phyloP scores from a whole-genome alignment of 2,888 invertebrate genomes.

The Thecophora atra region DNA sequence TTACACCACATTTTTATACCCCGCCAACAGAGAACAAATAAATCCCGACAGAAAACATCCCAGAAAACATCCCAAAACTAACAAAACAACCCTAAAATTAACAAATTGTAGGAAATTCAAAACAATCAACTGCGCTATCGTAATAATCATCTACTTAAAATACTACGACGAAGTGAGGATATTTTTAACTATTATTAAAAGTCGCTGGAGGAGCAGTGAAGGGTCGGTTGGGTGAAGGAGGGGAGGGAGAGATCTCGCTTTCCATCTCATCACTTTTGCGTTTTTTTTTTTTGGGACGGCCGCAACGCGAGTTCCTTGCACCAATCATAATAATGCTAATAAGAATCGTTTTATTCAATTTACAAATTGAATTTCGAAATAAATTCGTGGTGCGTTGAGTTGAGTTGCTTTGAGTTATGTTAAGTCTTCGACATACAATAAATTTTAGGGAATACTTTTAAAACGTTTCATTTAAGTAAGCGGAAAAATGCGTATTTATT shows the following conservation, averaged over 20 bases:
- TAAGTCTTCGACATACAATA: conserved; percentile 6
- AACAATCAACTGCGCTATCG: conserved; percentile 30
- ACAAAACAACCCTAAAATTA: conserved; percentile 6
- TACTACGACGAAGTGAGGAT: background rate
- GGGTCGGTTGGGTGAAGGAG: no score
- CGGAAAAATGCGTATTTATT: conserved; percentile 54
- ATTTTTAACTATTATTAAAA: no score
- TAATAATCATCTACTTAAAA: conserved; percentile 17
- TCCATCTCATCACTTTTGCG: background rate
- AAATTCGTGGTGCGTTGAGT: background rate
- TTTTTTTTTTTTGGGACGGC: background rate
- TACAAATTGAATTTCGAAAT: no score
- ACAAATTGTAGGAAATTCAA: conserved; percentile 31
- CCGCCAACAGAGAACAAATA: conserved; percentile 17
- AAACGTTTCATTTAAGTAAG: conserved; percentile 46
- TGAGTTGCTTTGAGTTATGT: background rate
- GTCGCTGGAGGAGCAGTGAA: no score
- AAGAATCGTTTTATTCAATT: no score
- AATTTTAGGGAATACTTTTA: background rate
- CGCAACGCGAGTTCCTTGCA: background rate
- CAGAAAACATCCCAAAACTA: background rate
- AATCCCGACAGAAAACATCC: no score
- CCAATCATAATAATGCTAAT: no score
- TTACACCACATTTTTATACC: conserved; percentile 21
- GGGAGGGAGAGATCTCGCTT: background rate